phyloP scores from a whole-genome alignment of 2,888 invertebrate species.

The Microchrysa polita region DNA sequence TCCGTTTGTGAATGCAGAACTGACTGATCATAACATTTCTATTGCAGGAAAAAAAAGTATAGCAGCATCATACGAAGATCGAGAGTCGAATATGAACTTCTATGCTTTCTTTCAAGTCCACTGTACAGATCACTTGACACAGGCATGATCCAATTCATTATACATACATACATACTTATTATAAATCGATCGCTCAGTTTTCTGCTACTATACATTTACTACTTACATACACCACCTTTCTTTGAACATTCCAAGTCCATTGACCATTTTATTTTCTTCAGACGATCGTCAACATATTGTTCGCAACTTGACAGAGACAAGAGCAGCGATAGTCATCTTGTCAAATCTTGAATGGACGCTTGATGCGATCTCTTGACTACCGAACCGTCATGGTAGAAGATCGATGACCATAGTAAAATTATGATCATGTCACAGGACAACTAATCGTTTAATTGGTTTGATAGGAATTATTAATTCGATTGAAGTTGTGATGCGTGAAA shows the following conservation, averaged over 20 bases:
- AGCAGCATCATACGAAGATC: background rate
- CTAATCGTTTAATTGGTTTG: slow-evolving; percentile 48
- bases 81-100: background rate
- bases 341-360: background rate
- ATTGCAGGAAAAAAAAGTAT: slow-evolving; percentile 15
- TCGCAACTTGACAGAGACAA: slow-evolving; percentile 31
- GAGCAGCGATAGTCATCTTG: slow-evolving; percentile 39
- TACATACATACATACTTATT: too few relatives aligned
- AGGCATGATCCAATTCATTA: slow-evolving; percentile 23
- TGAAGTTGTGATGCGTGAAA: slow-evolving; percentile 33
- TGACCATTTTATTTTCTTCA: background rate
- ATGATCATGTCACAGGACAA: slow-evolving; percentile 45
- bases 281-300: slow-evolving; percentile 14
- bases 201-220: background rate
- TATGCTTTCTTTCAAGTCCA: background rate
- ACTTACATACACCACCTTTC: too few relatives aligned
- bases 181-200: background rate
- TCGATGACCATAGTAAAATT: slow-evolving; percentile 40
- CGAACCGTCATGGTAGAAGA: slow-evolving; percentile 13
- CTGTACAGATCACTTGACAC: slow-evolving; percentile 16
- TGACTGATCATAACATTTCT: slow-evolving; percentile 8
- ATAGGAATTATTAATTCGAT: slow-evolving; percentile 49
- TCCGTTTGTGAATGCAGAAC: background rate
- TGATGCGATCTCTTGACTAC: slow-evolving; percentile 13
- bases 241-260: background rate